A percentile compares a stretch with the other conserved stretches of the same genome.
These are phyloP conservation scores for Acromyrmex heyeri DNA, from an alignment of 1,140 invertebrate genomes.

Conservation along the genomic window DNA sequence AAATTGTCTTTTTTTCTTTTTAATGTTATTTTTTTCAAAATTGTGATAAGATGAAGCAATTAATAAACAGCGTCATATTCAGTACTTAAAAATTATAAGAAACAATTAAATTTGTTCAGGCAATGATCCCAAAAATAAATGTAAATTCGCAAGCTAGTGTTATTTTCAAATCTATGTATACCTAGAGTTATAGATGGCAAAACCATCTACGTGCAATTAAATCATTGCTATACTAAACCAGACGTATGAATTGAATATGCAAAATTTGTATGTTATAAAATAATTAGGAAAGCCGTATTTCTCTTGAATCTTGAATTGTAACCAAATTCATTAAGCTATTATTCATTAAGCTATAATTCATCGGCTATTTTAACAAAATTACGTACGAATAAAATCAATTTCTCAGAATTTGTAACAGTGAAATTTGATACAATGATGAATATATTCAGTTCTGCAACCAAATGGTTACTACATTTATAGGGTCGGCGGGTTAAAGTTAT, in stretches of 20 bases:
- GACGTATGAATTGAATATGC: neutral
- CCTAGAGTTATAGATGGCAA: too few species aligned
- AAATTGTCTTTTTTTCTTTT: too few species aligned
- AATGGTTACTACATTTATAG: neutral
- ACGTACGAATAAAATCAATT: neutral
- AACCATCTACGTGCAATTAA: neutral
- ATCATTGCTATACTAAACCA: neutral
- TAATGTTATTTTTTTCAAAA: too few species aligned
- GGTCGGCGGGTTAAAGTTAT: neutral
- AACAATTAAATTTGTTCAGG: too few species aligned
- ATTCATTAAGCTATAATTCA: too few species aligned
- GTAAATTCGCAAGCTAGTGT: too few species aligned
- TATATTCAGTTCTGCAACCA: neutral
- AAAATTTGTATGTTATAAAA: neutral
- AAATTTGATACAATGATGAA: constrained; percentile 9
- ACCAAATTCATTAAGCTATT: neutral
- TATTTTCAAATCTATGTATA: too few species aligned
- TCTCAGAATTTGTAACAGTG: neutral
- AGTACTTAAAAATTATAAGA: too few species aligned
- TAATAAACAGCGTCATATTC: too few species aligned
- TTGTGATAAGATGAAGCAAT: too few species aligned
- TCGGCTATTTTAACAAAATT: neutral
- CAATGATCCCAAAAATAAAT: too few species aligned
- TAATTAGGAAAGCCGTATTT: neutral
- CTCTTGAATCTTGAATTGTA: neutral